These are phyloP conservation scores for Pseudomyrmex gracilis DNA, from an alignment of 1,140 invertebrate genomes.

Conservation along the genomic window DNA sequence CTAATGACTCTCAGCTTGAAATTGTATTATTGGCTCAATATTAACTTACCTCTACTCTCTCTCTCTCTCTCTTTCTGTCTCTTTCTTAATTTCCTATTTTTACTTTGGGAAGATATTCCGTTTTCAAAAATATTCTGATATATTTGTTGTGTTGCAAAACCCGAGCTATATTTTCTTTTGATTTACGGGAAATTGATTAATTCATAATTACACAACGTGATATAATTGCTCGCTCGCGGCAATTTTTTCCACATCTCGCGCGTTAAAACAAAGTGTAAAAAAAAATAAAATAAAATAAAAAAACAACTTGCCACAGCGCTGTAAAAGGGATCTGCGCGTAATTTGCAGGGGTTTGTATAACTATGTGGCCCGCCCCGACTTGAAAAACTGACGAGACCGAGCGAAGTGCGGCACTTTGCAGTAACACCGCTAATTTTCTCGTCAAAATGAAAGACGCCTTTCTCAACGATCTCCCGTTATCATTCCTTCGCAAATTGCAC, in stretches of 20 bases:
- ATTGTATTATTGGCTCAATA: background rate
- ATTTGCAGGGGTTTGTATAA: too few relatives aligned
- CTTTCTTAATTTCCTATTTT: too few relatives aligned
- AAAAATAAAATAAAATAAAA: too few relatives aligned
- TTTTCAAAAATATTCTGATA: background rate
- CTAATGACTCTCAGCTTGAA: background rate
- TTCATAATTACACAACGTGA: too few relatives aligned
- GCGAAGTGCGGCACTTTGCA: conserved; percentile 40
- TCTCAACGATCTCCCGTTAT: conserved; percentile 44
- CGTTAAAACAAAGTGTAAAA: too few relatives aligned
- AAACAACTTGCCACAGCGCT: too few relatives aligned
- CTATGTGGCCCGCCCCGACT: too few relatives aligned
- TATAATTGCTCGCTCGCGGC: too few relatives aligned
- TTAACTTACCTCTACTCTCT: background rate
- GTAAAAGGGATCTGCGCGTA: too few relatives aligned
- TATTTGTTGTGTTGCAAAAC: background rate
- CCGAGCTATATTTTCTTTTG: too few relatives aligned
- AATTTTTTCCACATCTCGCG: too few relatives aligned
- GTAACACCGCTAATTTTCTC: conserved; percentile 48
- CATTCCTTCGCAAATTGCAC: conserved; percentile 40
- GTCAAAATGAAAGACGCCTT: conserved; percentile 41
- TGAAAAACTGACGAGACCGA: background rate
- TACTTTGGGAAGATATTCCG: background rate
- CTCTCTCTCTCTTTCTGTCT: background rate
- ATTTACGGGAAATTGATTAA: too few relatives aligned